A percentile compares a stretch with the other conserved stretches of the same genome.
Conservation (phyloP, 2,888 invertebrate species). For the Trachelus stipa region DNA sequence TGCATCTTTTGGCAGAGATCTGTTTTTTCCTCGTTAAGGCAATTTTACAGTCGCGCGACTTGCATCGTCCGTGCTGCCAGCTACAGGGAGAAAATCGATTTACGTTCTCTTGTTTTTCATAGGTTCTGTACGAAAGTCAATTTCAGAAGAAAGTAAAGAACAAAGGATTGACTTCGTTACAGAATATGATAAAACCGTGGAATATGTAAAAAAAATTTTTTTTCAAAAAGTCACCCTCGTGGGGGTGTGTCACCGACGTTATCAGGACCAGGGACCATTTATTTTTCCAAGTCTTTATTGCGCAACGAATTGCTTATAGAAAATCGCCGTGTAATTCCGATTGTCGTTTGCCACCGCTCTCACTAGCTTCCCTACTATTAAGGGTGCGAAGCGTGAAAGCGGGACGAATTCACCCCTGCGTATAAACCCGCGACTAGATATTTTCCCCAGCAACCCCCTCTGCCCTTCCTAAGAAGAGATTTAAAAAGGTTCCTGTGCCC, state of each 20-base stretch:
- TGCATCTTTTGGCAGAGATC: not conserved
- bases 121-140: not conserved
- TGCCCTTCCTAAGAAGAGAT: not conserved
- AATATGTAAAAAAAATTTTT: not conserved
- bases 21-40: not conserved
- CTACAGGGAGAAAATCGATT: not conserved
- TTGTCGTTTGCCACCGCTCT: conserved; percentile 25
- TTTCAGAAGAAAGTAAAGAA: not conserved
- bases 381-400: conserved; percentile 27
- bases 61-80: not conserved
- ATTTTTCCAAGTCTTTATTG: conserved; percentile 22
- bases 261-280: conserved; percentile 30
- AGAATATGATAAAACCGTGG: not conserved
- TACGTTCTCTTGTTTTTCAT: not conserved
- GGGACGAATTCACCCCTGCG: conserved; percentile 36
- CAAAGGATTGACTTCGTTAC: not conserved
- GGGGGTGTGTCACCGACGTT: conserved; percentile 17
- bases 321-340: conserved; percentile 49
- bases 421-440: conserved; percentile 1
- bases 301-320: conserved; percentile 30
- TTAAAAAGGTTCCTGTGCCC: not conserved
- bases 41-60: not conserved
- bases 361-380: conserved; percentile 12
- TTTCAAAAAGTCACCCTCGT: conserved; percentile 18
- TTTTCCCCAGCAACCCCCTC: not conserved